Evolutionary conservation across 2,888 invertebrate genomes (phyloP).

Genomic region (Geophilus truncorum): DNA sequence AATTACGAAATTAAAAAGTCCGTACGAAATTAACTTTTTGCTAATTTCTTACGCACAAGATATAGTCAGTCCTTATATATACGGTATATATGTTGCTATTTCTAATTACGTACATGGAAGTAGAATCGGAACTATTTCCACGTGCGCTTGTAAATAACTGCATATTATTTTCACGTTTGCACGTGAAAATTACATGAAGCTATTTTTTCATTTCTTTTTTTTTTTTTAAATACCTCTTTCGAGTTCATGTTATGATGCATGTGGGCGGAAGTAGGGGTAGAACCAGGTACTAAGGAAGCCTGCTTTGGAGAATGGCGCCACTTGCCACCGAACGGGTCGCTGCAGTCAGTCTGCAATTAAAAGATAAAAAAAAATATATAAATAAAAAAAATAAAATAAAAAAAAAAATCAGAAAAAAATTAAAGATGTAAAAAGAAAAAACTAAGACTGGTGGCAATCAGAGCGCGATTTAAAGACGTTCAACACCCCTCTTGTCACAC

Average conservation of each 20-base stretch:
- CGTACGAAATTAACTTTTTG: too few relatives aligned
- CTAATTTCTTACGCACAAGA: too few relatives aligned
- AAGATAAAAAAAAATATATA: constrained; percentile 4
- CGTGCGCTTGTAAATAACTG: too few relatives aligned
- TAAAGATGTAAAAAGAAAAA: neutral
- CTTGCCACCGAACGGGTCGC: constrained; percentile 38
- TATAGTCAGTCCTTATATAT: too few relatives aligned
- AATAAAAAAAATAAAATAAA: constrained; percentile 23
- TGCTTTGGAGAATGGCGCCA: constrained; percentile 38
- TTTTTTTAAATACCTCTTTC: constrained; percentile 40
- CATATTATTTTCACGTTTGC: too few relatives aligned
- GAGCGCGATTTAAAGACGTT: neutral
- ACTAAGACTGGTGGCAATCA: constrained; percentile 18
- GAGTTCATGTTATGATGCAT: constrained; percentile 43
- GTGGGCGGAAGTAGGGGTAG: constrained; percentile 38
- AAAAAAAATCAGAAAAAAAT: neutral
- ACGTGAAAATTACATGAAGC: too few relatives aligned
- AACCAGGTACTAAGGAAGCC: constrained; percentile 36
- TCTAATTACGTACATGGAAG: too few relatives aligned
- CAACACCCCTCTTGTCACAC: constrained; percentile 17
- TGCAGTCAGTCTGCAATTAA: constrained; percentile 37
- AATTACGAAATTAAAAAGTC: too few relatives aligned
- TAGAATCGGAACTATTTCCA: too few relatives aligned
- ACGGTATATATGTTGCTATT: too few relatives aligned
- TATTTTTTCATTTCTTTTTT: constrained; percentile 9